Base-by-base conservation (phyloP, 1,140 invertebrate species). In the Aphidius ervi region DNA sequence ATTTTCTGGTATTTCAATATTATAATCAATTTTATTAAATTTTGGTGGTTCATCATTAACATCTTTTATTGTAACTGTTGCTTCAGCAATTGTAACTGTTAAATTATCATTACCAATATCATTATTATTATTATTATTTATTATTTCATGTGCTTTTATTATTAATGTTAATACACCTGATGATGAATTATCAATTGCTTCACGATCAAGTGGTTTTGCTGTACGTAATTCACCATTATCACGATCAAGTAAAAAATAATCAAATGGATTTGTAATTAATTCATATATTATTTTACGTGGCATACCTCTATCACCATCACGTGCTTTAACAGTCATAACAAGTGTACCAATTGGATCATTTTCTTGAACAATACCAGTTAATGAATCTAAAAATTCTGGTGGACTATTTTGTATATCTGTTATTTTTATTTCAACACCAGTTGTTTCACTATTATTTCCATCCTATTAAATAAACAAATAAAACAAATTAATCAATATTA, bases 21-120 rank as follows among this genome's bases (percentile, higher is more conserved):
- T 83, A 75, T 93, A 95, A 71, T 94, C 92, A 43, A 87, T 83
- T 46, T 84, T 82, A 78, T 91, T 91, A 75, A 93, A 93, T 10
- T 81, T 79, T 0, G 95, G 96, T 1, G 94, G 87, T 67, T 94
- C 93, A 75, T 99, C 95, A 77, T 98, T 98, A 1, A 97, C 92
- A 78, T 97, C 95, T 70, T 87, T 86, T 63, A 97, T 91, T 31
- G 89, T 93, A 9, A 97, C 86, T 0, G 86, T 92, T 8, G 92
- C 87, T 47, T 88, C 85, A 2, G 88, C 84, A 7, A 82, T 82
- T 5, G 88, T 84, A 9, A 85, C 82, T 0, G 88, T 88, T 23
- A 85, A 71, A 5, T 85, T 71, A 67, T 91, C 88, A 67, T 88
- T 84, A 31, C 23, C 23, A 31, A 31, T 31, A 31, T 16, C 16